phyloP scores from a whole-genome alignment of 2,888 invertebrate genomes.

The Epirrhoe alternata region DNA sequence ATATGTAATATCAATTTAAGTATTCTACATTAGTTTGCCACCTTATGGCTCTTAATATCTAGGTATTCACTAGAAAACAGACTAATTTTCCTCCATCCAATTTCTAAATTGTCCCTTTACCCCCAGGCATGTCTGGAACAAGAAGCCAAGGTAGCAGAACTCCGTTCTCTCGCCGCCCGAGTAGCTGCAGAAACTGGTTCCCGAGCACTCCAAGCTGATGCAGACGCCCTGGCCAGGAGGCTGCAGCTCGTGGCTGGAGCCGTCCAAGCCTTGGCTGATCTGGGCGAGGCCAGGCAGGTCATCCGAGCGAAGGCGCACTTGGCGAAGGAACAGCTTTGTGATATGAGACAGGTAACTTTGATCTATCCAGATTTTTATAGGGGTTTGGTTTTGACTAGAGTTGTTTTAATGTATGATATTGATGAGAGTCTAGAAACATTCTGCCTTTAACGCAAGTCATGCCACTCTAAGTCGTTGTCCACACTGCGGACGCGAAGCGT shows the following conservation, averaged over 20 bases:
- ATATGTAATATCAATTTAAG: too few relatives aligned
- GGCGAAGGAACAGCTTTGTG: conserved; percentile 87
- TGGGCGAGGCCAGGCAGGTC: conserved; percentile 89
- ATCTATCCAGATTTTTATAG: too few relatives aligned
- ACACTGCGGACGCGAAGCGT: too few relatives aligned
- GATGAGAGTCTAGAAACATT: too few relatives aligned
- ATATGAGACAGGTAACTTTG: conserved; percentile 93
- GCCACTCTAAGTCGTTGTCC: too few relatives aligned
- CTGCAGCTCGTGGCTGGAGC: conserved; percentile 91
- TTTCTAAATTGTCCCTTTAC: neutral
- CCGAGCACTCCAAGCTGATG: conserved; percentile 90
- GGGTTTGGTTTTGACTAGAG: too few relatives aligned
- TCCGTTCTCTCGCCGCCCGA: conserved; percentile 90
- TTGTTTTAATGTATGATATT: too few relatives aligned
- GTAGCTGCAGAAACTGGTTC: conserved; percentile 93
- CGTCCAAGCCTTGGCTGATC: conserved; percentile 90
- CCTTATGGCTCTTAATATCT: too few relatives aligned
- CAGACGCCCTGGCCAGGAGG: conserved; percentile 90
- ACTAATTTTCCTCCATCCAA: too few relatives aligned
- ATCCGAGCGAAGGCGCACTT: conserved; percentile 85
- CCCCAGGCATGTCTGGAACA: conserved; percentile 91
- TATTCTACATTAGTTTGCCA: too few relatives aligned
- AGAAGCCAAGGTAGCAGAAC: conserved; percentile 89
- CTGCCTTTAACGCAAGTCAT: too few relatives aligned
- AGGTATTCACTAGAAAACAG: too few relatives aligned